Base-by-base conservation (phyloP, 2,888 invertebrate genomes). In the Drosophila merina region DNA sequence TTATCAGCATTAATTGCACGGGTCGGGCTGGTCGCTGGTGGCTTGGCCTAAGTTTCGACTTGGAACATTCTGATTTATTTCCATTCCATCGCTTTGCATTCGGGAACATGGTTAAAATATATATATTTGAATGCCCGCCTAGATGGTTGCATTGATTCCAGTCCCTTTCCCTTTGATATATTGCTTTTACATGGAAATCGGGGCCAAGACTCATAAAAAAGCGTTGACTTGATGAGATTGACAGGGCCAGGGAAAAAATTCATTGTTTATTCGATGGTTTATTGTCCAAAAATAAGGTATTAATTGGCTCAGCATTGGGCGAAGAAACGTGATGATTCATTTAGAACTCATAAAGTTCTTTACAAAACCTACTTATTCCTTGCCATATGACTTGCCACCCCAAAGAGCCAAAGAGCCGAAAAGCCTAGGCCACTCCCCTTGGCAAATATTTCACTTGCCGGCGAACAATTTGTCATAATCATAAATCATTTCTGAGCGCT, bases 401-500 rank as follows among this genome's bases (percentile, higher is more conserved):
- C 25, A 14, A n/a, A 2, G 3, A 8, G 14, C 40, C 40, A 42
- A 44, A 5, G 12, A 20, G 2, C 20, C 20, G 20, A 20, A 20
- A 20, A 20, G 3, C 26, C 3, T 2, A 33, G 5, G 9, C 10
- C 14, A 9, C 28, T 4, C 40, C 59, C 54, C 48, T 51, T 74
- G 63, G 60, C 45, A 75, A 73, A 31, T 52, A 54, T 75, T 83
- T 78, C 72, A 77, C 63, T 76, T 64, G 67, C 57, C 60, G 52
- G 51, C 71, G 60, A 74, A 80, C 89, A 88, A 89, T 89, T 88
- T 89, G 89, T 88, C 89, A 86, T 88, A 81, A 87, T 79, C 81
- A 89, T 89, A 88, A 88, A 89, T 88, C 89, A 89, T 87, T 87
- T 89, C 76, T 77, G 83, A 84, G 88, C 84, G 78, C 79, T 72